Evolutionary conservation across 2,113 vertebrate species (phyloP).

Genomic region (Etia nguti): DNA sequence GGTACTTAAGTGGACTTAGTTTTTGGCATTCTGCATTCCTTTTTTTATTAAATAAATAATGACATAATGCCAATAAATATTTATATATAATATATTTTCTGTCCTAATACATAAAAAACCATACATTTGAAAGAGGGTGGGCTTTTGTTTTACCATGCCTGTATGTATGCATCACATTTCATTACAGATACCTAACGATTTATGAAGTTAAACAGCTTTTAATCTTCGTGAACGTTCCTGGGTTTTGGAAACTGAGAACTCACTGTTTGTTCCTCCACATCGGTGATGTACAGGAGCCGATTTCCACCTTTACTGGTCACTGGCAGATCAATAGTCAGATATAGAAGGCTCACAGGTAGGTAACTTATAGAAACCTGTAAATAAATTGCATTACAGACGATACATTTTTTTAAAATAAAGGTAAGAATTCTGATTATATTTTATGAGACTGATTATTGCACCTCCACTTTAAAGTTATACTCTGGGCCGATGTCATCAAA

Average conservation of each 20-base stretch:
- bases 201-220: neutral
- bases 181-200: neutral
- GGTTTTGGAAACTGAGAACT: neutral
- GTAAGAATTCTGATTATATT: neutral
- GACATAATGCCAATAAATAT: neutral
- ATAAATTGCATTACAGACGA: neutral
- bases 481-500: slow-evolving; percentile 85
- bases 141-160: no score
- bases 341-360: slow-evolving; percentile 76
- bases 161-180: neutral
- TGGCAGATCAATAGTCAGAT: slow-evolving; percentile 78
- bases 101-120: no score
- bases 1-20: neutral
- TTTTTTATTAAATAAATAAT: neutral
- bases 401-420: neutral
- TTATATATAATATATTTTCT: no score
- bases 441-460: slow-evolving; percentile 6
- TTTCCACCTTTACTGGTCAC: slow-evolving; percentile 74
- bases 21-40: neutral
- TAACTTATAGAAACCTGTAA: slow-evolving; percentile 78
- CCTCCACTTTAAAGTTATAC: slow-evolving; percentile 87
- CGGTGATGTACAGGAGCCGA: slow-evolving; percentile 79
- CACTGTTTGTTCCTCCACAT: slow-evolving; percentile 73
- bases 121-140: no score
- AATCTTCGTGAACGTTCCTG: neutral